Conservation (phyloP, 2,888 invertebrate genomes). For the Standfussiana lucernea region DNA sequence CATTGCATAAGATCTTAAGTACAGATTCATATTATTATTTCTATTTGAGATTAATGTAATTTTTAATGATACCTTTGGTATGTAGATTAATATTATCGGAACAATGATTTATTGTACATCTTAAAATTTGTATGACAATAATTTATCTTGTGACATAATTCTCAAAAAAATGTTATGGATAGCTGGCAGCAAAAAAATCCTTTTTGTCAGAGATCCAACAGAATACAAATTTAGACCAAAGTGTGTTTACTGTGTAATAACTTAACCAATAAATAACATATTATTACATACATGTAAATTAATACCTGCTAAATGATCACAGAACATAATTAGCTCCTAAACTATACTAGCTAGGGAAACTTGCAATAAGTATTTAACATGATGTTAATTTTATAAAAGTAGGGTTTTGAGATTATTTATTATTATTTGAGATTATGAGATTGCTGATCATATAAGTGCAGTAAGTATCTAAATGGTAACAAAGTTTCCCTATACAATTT, state of each 20-base stretch:
- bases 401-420: constrained; percentile 47
- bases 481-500: constrained; percentile 50
- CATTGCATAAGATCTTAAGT: constrained; percentile 50
- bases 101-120: constrained; percentile 1
- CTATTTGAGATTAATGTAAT: constrained; percentile 29
- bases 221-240: constrained; percentile 45
- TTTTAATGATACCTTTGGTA: constrained; percentile 30
- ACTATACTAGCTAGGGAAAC: constrained; percentile 68
- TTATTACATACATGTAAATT: constrained; percentile 66
- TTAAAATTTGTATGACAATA: neutral
- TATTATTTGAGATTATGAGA: constrained; percentile 65
- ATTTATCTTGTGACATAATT: constrained; percentile 32
- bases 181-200: constrained; percentile 34
- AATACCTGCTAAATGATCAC: constrained; percentile 79
- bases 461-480: constrained; percentile 15
- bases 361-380: constrained; percentile 23
- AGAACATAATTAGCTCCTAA: constrained; percentile 73
- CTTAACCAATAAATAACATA: constrained; percentile 65
- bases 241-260: constrained; percentile 50
- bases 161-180: constrained; percentile 26
- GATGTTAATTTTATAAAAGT: neutral
- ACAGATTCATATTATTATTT: constrained; percentile 33
- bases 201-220: constrained; percentile 59
- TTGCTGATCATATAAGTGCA: constrained; percentile 49
- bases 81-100: constrained; percentile 12